Evolutionary conservation across 2,888 invertebrate species (phyloP).

Genomic region (Drosophila incognita): DNA sequence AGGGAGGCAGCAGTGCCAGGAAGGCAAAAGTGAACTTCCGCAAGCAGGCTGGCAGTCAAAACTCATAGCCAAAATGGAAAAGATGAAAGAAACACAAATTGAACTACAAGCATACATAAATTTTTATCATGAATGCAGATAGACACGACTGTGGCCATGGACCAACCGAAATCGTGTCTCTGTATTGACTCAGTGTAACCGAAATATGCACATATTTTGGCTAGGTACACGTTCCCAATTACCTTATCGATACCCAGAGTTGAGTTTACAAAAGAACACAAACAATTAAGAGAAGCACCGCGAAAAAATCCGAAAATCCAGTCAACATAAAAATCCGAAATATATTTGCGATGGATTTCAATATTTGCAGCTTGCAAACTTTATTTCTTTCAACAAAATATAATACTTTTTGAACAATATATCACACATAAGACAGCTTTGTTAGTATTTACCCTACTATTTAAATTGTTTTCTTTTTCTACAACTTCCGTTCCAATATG

Average conservation of each 20-base stretch:
- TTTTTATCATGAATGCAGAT: slow-evolving; percentile 50
- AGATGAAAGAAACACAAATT: slow-evolving; percentile 31
- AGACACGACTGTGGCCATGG: slow-evolving; percentile 6
- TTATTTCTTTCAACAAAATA: background rate
- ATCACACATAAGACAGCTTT: background rate
- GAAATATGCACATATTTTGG: slow-evolving; percentile 19
- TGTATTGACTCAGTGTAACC: slow-evolving; percentile 8
- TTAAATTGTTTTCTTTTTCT: background rate
- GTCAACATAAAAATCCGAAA: background rate
- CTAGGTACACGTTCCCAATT: slow-evolving; percentile 21
- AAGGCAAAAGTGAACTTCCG: slow-evolving; percentile 33
- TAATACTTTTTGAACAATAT: background rate
- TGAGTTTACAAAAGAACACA: background rate
- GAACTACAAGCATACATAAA: slow-evolving; percentile 37
- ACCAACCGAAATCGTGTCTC: background rate
- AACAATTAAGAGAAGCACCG: background rate
- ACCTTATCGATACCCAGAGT: background rate
- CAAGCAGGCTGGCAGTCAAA: background rate
- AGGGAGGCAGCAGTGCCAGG: background rate
- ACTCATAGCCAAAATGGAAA: slow-evolving; percentile 20
- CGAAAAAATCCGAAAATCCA: background rate
- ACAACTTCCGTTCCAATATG: background rate
- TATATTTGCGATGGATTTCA: background rate
- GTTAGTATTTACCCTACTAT: background rate
- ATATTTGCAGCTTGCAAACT: background rate